Evolutionary conservation across 2,888 invertebrate genomes (phyloP), one percentile per base, ranked within the genome.

Genomic region (Aleiodes testaceus): DNA sequence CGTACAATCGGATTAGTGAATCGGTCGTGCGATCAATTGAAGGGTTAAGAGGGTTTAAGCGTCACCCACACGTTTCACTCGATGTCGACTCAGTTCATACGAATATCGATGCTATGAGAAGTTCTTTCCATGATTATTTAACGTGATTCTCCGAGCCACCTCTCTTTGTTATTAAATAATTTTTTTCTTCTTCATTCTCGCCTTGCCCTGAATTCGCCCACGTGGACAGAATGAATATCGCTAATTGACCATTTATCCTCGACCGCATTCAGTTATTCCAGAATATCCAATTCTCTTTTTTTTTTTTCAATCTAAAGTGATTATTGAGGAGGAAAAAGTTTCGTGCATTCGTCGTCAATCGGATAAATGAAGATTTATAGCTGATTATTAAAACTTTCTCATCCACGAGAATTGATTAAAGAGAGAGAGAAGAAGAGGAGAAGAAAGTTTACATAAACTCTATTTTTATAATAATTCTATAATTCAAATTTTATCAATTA

Each of bases 1-100:
- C 47, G 70, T 71, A 70, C 69, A 77, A 72, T 74, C 61, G 64
- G 75, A 79, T 79, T 79, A 81, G 78, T 78, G 70, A 26, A 64
- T 75, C 66, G 64, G 72, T 76, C 73, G 76, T 50, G 42, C 71
- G 77, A 79, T 79, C 79, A 80, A 81, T 81, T 79, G 77, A 78
- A 55, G 71, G 79, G 80, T 79, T 75, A 79, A 79, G 78, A 74
- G 76, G 75, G 72, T 74, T 69, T 59, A 61, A 50, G 64, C 73
- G 70, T 73, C 75, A 75, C 69, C 75, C 45, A 67, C 71, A 75
- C 69, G 69, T 71, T 67, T 66, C 70, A 73, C 70, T 73, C 65
- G 66, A 70, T 67, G 67, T 72, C 68, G 66, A 44, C 36, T 63
- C 42, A 12, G 44, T 55, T 70, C 42, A 63, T 52, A 67, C 65